Percentiles rank a stretch among this genome's conserved stretches.
Evolutionary conservation across 2,113 vertebrate genomes (phyloP).

Genomic region (Sclerurus mexicanus): DNA sequence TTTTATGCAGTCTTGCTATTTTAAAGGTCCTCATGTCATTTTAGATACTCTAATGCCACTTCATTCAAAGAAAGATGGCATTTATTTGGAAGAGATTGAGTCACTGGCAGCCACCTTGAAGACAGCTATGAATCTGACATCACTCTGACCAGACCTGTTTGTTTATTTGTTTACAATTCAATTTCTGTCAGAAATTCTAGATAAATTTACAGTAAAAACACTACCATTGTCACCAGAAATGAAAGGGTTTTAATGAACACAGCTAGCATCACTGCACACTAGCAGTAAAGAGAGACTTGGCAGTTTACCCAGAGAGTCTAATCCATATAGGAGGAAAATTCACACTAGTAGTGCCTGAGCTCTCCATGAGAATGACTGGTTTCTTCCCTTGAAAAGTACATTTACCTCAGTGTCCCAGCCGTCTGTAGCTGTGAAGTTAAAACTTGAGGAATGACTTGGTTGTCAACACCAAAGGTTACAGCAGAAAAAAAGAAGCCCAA

Average conservation of each 20-base stretch:
- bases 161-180: neutral
- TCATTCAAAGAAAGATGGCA: neutral
- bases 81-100: neutral
- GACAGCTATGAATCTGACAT: neutral
- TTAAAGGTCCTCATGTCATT: neutral
- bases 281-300: neutral
- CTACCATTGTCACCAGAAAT: neutral
- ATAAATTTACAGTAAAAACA: neutral
- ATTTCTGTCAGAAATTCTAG: neutral
- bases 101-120: neutral
- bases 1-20: neutral
- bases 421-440: neutral
- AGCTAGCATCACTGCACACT: neutral
- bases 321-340: neutral
- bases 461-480: neutral
- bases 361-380: neutral
- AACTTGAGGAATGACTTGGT: neutral
- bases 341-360: accelerated
- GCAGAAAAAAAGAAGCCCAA: neutral
- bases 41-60: neutral
- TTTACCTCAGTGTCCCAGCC: neutral
- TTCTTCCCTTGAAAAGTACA: neutral
- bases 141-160: neutral
- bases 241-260: neutral
- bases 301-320: neutral